Conservation (phyloP, 2,888 invertebrate genomes). For the Auanema freiburgensis region DNA sequence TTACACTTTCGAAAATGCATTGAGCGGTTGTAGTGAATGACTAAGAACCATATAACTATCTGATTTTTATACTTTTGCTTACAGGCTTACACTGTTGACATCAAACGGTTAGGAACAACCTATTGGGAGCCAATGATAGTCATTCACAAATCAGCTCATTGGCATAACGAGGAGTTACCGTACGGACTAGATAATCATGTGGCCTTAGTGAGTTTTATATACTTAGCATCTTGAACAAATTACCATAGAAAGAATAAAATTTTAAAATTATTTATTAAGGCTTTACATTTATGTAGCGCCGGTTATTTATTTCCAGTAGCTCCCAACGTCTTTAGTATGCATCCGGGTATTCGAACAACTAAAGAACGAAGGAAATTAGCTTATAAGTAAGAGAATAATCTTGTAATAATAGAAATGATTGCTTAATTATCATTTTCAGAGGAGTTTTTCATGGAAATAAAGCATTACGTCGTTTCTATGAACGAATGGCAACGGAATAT, state of each 20-base stretch:
- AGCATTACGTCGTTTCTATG: conserved; percentile 3
- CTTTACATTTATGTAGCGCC: conserved; percentile 7
- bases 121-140: conserved; percentile 14
- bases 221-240: background rate
- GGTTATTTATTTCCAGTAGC: conserved; percentile 7
- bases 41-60: too few relatives aligned
- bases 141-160: conserved; percentile 7
- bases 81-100: conserved; percentile 1
- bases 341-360: conserved; percentile 1
- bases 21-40: too few relatives aligned
- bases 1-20: background rate
- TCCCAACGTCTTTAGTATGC: conserved; percentile 5
- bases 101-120: background rate
- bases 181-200: conserved; percentile 11
- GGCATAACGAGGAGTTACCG: conserved; percentile 7
- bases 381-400: background rate
- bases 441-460: conserved; percentile 1
- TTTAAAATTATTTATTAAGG: background rate
- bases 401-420: too few relatives aligned
- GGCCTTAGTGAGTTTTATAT: conserved; percentile 6
- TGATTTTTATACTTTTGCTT: too few relatives aligned
- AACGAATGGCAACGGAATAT: background rate
- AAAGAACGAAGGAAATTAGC: background rate
- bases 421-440: background rate
- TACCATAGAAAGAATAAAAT: background rate